These are phyloP conservation scores for Trisateles emortualis DNA, from an alignment of 2,888 invertebrate genomes.

Conservation along the genomic window DNA sequence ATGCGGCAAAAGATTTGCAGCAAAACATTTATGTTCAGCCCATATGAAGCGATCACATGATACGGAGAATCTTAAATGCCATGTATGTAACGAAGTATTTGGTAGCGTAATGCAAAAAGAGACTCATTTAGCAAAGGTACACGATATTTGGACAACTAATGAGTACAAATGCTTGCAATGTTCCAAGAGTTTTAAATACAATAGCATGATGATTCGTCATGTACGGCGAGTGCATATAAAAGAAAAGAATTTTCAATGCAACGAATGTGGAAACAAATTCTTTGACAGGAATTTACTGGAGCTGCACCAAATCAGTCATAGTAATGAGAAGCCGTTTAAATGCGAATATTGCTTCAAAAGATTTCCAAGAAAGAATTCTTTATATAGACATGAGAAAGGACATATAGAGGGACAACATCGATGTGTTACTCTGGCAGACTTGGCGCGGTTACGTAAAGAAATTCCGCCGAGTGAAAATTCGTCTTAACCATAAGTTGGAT, in stretches of 20 bases:
- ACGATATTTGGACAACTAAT: constrained; percentile 19
- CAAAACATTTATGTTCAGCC: background rate
- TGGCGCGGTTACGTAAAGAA: background rate
- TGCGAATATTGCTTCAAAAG: constrained; percentile 35
- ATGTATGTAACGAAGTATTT: constrained; percentile 22
- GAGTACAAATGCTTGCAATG: constrained; percentile 26
- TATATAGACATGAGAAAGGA: constrained; percentile 20
- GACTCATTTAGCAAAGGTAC: constrained; percentile 23
- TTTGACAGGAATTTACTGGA: constrained; percentile 47
- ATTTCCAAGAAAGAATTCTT: constrained; percentile 29
- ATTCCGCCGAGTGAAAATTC: background rate
- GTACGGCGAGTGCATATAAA: constrained; percentile 53
- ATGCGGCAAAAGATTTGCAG: constrained; percentile 24
- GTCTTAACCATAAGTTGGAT: background rate
- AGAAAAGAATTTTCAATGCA: constrained; percentile 55
- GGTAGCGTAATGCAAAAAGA: constrained; percentile 22
- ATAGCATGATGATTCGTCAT: constrained; percentile 36
- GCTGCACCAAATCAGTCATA: constrained; percentile 51
- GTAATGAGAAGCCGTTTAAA: constrained; percentile 32
- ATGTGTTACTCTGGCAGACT: background rate
- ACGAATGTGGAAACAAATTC: constrained; percentile 55
- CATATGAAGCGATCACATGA: constrained; percentile 23
- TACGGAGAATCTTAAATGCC: constrained; percentile 21
- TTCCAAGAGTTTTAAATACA: constrained; percentile 20
- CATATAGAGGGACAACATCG: background rate